These are phyloP conservation scores for Anthonomus grandis DNA, from an alignment of 1,140 invertebrate genomes.

Conservation along the genomic window DNA sequence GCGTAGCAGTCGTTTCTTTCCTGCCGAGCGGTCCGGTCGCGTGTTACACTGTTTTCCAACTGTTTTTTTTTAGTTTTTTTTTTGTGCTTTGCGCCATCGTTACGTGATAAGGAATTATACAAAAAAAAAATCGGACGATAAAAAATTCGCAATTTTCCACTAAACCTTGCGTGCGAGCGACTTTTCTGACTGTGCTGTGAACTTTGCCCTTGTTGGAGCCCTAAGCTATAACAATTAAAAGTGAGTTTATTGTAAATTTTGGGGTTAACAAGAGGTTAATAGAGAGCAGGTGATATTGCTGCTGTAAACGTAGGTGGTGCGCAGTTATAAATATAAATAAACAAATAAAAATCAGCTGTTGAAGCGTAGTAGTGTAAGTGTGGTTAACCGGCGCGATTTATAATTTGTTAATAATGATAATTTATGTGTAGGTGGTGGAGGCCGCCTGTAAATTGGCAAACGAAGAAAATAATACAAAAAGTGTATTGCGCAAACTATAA, in stretches of 20 bases:
- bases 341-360: constrained; percentile 22
- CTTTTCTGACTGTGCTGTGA: no score
- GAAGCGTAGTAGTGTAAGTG: no score
- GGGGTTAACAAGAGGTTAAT: not conserved
- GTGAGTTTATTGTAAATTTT: no score
- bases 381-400: no score
- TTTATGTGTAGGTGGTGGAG: no score
- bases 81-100: not conserved
- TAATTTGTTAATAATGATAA: no score
- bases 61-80: not conserved
- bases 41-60: constrained; percentile 10
- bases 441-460: no score
- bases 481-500: no score
- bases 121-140: not conserved
- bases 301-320: constrained; percentile 3
- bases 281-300: not conserved
- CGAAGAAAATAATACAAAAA: no score
- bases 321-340: constrained; percentile 18
- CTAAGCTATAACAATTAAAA: not conserved
- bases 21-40: constrained; percentile 4
- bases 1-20: constrained; percentile 17
- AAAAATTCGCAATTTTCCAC: no score
- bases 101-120: not conserved
- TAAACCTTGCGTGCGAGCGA: no score
- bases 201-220: no score